A percentile compares a stretch with the other conserved stretches of the same genome.
These are phyloP conservation scores for Petrophora chlorosata DNA, from an alignment of 2,888 invertebrate genomes.

Conservation along the genomic window DNA sequence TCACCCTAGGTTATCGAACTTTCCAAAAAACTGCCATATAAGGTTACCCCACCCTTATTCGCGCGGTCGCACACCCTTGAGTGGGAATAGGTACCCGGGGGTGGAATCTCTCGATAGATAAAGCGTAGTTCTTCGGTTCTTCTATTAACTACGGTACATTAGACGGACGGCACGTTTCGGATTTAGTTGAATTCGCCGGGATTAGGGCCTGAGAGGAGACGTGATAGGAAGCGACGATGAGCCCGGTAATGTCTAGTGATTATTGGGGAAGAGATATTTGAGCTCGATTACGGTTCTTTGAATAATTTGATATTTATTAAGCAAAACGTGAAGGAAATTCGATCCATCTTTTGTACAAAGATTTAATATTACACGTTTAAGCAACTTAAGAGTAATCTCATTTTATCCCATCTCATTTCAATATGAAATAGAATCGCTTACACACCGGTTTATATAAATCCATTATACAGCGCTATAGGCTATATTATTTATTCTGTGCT, in stretches of 20 bases:
- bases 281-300: conserved; percentile 4
- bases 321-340: too few relatives aligned
- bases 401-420: too few relatives aligned
- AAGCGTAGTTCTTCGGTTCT: conserved; percentile 23
- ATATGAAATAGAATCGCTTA: too few relatives aligned
- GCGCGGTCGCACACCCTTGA: conserved; percentile 32
- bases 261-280: neutral
- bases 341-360: too few relatives aligned
- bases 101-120: conserved; percentile 24
- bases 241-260: neutral
- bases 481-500: too few relatives aligned
- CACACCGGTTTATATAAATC: too few relatives aligned
- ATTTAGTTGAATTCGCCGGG: conserved; percentile 27
- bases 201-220: conserved; percentile 19
- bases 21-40: conserved; percentile 31
- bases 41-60: conserved; percentile 36
- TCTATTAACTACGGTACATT: conserved; percentile 32
- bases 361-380: too few relatives aligned
- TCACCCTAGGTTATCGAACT: conserved; percentile 52
- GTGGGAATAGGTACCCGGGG: conserved; percentile 16
- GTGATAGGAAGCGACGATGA: conserved; percentile 12
- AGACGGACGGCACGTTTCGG: conserved; percentile 32
- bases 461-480: too few relatives aligned
- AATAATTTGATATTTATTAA: neutral
- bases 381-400: too few relatives aligned